Base-by-base conservation (phyloP, 1,140 invertebrate genomes). In the Helicorthomorpha holstii region DNA sequence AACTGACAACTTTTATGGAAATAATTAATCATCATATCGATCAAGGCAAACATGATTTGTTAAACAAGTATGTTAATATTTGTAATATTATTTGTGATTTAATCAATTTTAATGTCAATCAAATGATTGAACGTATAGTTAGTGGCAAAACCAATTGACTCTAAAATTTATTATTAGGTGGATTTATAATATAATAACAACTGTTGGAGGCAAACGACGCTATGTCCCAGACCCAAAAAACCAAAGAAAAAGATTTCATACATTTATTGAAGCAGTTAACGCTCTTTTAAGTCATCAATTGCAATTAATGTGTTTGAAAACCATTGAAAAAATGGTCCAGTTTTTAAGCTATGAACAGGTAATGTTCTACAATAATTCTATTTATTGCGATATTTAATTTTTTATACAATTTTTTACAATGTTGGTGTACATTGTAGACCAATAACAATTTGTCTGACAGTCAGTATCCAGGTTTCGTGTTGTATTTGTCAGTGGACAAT, bases 201-300 rank as follows among this genome's bases (percentile, higher is more conserved):
- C 77, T 58, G 67, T 70, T 24, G 61, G 81, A 73, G 86, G 81
- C 7, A 77, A 74, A 57, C 84, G 83, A 64, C 78, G 78, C 56
- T 81, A 82, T 59, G 72, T 77, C 57, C 73, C 91, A 51, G 83
- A 85, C 4, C 75, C 77, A 52, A 72, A 75, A 10, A 73, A 78
- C 44, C 75, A 81, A 54, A 73, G 72, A 41, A 72, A 69, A 4
- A 73, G 77, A 60, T 75, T 83, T 59, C 75, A 76, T 60, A 74
- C 76, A 48, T 89, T 91, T 69, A 91, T 83, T 61, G 82, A 88
- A 61, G 86, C 83, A 59, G 75, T 90, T 1, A 80, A 83, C 3
- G 79, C 80, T 19, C 69, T 92, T 21, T 92, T 93, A 88, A 84
- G 85, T 3, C 79, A 79, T 56, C 83, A 90, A 59, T 66, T 93